Conservation (phyloP, 2,888 invertebrate species). For the Zhengitettix transpicula region DNA sequence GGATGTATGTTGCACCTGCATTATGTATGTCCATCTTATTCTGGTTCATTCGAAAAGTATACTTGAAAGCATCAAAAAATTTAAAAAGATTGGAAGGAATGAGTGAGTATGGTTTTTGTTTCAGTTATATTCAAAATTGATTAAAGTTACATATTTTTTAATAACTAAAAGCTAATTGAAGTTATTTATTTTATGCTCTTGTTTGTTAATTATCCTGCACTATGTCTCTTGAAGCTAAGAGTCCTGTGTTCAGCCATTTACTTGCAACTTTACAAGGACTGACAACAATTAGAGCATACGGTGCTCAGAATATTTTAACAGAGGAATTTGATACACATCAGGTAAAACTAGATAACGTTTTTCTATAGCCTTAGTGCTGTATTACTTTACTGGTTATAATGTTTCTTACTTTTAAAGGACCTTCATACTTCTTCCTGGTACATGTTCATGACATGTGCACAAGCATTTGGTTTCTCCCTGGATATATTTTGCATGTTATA, state of each 20-base stretch:
- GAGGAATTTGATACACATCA: conserved; percentile 31
- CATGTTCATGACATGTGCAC: conserved; percentile 70
- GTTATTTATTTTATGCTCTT: neutral
- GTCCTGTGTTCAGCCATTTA: conserved; percentile 70
- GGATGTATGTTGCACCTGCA: conserved; percentile 41
- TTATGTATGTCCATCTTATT: conserved; percentile 38
- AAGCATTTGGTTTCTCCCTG: conserved; percentile 87
- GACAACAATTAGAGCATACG: conserved; percentile 62
- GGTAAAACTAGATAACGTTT: neutral
- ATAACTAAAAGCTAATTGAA: neutral
- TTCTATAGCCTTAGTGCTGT: neutral
- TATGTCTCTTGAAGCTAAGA: too few species aligned
- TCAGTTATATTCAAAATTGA: neutral
- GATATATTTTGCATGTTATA: conserved; percentile 79
- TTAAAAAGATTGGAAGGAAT: conserved; percentile 47
- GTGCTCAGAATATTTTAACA: conserved; percentile 45
- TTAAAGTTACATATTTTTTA: neutral
- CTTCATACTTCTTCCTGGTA: conserved; percentile 86
- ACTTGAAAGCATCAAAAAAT: conserved; percentile 53
- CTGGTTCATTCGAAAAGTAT: conserved; percentile 39
- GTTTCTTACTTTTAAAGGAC: conserved; percentile 34
- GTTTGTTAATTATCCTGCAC: too few species aligned
- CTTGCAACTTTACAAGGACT: conserved; percentile 64
- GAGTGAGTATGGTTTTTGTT: conserved; percentile 13
- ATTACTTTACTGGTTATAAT: neutral